Base-by-base conservation (phyloP, 2,113 vertebrate species). In the Hiodon alosoides region DNA sequence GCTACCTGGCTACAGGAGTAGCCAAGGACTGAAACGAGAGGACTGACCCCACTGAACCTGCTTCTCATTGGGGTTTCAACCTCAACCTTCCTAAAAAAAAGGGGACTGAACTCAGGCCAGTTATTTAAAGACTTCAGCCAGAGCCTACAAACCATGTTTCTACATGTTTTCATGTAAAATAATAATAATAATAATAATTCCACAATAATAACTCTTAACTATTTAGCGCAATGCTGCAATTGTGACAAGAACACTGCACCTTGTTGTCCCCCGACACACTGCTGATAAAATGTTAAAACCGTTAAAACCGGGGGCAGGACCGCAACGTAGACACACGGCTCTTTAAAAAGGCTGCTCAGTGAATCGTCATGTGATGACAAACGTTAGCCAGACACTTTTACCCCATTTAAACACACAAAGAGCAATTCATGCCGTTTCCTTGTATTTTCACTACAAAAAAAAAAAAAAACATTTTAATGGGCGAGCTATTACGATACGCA, bases 331-430 rank as follows among this genome's bases (percentile, higher is more conserved):
- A 55, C 54, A 57, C 52, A 57, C 9, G 53, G 50, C 70, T 54
- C 51, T 61, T 70, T 52, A 50, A 17, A 60, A 55, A 11, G 67
- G 52, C 54, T 16, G 53, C 60, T 79, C 53, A 58, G 69, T 71
- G 60, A 69, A 74, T 70, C 59, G 76, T 60, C 67, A 31, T 53
- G 52, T 59, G 46, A 76, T 77, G 71, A 73, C 75, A 77, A 74
- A 74, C 54, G 66, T 31, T 31, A 60, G 67, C 70, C 7, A 47
- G 58, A 69, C 54, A 5, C 59, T 70, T 55, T 14, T 9, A 70
- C 52, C 9, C 52, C 16, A 8, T n/a, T 7, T 31, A 57, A n/a
- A 7, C 8, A 17, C 16, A 57, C 51, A 55, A 3, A 9, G 31
- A 31, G 31, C 31, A 16, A 51, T 8, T 17, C 52, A 7, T 4